A percentile compares a stretch with the other conserved stretches of the same genome.
phyloP scores from a whole-genome alignment of 2,888 invertebrate species.

The Athalia cordata region DNA sequence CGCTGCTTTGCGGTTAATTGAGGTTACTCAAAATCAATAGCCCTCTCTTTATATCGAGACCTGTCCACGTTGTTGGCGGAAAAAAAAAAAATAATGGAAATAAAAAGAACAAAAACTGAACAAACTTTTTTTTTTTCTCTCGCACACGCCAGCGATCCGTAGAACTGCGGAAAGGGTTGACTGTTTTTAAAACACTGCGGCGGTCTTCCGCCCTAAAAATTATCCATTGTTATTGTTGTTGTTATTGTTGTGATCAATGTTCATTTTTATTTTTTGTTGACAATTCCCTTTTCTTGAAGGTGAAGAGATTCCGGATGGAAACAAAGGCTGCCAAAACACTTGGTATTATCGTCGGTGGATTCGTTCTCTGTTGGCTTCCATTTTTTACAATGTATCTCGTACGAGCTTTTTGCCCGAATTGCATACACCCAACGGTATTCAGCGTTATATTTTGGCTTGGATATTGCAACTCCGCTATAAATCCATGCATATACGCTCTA shows the following conservation, averaged over 20 bases:
- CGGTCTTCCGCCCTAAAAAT: too few species aligned
- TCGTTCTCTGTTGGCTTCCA: conserved; percentile 97
- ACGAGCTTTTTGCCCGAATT: conserved; percentile 89
- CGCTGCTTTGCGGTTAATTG: conserved; percentile 20
- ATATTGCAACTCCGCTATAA: conserved; percentile 97
- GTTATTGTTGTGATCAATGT: background rate
- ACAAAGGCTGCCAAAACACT: conserved; percentile 98
- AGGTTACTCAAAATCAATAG: conserved; percentile 29
- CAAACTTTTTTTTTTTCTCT: too few species aligned
- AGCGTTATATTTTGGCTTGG: conserved; percentile 97
- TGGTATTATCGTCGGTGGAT: conserved; percentile 97
- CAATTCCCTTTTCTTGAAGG: conserved; percentile 67
- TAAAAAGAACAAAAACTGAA: too few species aligned
- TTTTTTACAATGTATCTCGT: conserved; percentile 97
- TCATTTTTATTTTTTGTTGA: background rate
- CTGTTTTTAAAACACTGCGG: too few species aligned
- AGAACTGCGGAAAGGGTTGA: too few species aligned
- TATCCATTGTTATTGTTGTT: too few species aligned
- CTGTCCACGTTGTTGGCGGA: background rate
- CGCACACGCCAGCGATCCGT: too few species aligned
- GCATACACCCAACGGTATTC: conserved; percentile 90
- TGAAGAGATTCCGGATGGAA: conserved; percentile 94
- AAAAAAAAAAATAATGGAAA: background rate
- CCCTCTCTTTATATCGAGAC: conserved; percentile 19
- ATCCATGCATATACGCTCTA: conserved; percentile 95